Conservation (phyloP, 2,113 vertebrate genomes). For the Gavialis gangeticus region DNA sequence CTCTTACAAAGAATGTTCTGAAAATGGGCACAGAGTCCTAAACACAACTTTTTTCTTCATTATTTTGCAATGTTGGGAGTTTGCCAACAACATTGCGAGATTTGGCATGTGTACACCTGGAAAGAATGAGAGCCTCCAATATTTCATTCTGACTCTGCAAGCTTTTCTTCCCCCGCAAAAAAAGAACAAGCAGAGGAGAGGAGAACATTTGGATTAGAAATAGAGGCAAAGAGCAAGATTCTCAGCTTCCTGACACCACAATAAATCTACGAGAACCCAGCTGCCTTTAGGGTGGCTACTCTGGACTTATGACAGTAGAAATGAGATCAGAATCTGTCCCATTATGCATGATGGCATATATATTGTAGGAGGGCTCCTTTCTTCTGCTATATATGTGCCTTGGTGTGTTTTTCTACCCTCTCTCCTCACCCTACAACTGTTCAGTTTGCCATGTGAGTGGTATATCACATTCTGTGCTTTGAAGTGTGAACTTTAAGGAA, state of each 20-base stretch:
- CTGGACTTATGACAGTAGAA: not conserved
- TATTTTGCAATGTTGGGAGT: constrained; percentile 78
- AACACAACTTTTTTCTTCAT: constrained; percentile 75
- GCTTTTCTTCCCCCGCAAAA: constrained; percentile 37
- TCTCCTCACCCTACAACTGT: not conserved
- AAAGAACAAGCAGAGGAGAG: not conserved
- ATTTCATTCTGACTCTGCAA: constrained; percentile 75
- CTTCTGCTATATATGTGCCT: not conserved
- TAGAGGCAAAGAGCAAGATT: constrained; percentile 13
- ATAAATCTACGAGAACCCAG: accelerated
- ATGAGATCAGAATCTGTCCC: not conserved
- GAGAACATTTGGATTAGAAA: not conserved
- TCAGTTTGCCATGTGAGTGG: not conserved
- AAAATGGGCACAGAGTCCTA: constrained; percentile 66
- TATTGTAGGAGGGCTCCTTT: not conserved
- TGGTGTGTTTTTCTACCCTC: not conserved
- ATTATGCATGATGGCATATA: not conserved
- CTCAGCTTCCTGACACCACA: not conserved
- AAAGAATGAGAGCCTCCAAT: constrained; percentile 75
- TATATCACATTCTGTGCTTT: not conserved
- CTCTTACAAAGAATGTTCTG: constrained; percentile 64
- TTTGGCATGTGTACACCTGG: constrained; percentile 81
- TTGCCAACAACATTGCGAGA: constrained; percentile 71
- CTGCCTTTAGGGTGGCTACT: not conserved
- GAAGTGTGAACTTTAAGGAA: not conserved